Base-by-base conservation (phyloP, 1,140 invertebrate genomes). In the Pentalonia nigronervosa region DNA sequence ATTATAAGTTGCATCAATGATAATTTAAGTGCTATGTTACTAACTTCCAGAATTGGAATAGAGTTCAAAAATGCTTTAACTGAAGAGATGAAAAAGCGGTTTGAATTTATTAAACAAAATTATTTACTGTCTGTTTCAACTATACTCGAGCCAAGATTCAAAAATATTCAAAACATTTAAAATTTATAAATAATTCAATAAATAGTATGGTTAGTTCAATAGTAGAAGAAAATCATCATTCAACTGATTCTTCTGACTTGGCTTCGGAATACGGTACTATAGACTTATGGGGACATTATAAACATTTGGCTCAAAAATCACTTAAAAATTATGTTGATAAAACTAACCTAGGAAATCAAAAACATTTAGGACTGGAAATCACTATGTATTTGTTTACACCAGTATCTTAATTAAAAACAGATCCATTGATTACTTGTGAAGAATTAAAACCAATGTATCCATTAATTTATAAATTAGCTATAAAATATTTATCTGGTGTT, bases 71-170 rank as follows among this genome's bases (percentile, higher is more conserved):
- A 91, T 94, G 48, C 94, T 20, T 88, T 94, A 90, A 81, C 94
- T 50, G 93, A 86, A 76, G 94, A 94, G 91, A 94, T 95, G 84
- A 90, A 94, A 67, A 94, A 94, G 30, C 94, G 94, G 94, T 95
- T 95, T 94, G 94, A 94, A 93, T 92, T 25, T 23, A 94, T 95
- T 45, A 94, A 95, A 92, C 94, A 95, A 94, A 94, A 94, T 94
- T 93, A 94, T 94, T 92, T 94, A 93, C 94, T 95, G 93, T 94
- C 95, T 94, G 94, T 94, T 93, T 94, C 94, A n/a, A 95, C 94
- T 4, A 94, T 95, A 88, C 94, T 95, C 88, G 95, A 95, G 94
- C 95, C 95, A 4, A 67, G 94, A 25, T 95, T 94, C 50, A 94
- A 94, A 88, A 94, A 93, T 23, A 50, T 34, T 50, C 67, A 50